A percentile compares a stretch with the other conserved stretches of the same genome.
Conservation (phyloP, 2,888 invertebrate species). For the Caenorhabditis sulstoni region DNA sequence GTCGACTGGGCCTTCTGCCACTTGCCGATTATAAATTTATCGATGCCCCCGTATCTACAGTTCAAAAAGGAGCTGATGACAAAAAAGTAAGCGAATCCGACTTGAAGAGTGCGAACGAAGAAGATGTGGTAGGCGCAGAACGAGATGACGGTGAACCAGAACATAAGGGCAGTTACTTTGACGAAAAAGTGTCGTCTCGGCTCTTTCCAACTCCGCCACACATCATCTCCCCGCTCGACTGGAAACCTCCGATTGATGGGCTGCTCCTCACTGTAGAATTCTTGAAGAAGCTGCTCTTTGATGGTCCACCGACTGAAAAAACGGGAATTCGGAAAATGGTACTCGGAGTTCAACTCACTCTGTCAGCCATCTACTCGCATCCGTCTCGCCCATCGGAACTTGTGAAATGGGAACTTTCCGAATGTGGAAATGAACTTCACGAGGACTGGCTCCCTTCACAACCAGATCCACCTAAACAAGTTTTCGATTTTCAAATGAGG, state of each 20-base stretch:
- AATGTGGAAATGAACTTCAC: constrained; percentile 88
- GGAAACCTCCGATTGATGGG: constrained; percentile 71
- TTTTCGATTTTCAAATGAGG: no score
- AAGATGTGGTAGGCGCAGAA: constrained; percentile 75
- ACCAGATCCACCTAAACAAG: constrained; percentile 84
- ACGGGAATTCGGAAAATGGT: background rate
- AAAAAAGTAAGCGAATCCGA: constrained; percentile 73
- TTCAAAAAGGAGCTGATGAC: constrained; percentile 70
- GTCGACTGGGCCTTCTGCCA: constrained; percentile 58
- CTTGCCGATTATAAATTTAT: constrained; percentile 67
- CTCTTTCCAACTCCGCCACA: constrained; percentile 73
- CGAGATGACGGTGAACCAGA: constrained; percentile 73
- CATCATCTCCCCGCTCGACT: constrained; percentile 64
- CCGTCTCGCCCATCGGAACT: constrained; percentile 70
- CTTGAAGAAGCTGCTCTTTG: constrained; percentile 73
- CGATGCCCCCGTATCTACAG: constrained; percentile 76
- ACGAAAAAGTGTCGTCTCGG: constrained; percentile 62
- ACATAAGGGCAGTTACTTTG: constrained; percentile 71
- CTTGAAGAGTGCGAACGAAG: constrained; percentile 74
- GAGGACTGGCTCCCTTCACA: constrained; percentile 86
- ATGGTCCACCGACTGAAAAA: constrained; percentile 67
- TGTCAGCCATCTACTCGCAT: constrained; percentile 70
- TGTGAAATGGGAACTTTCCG: constrained; percentile 81
- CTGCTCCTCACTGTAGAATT: constrained; percentile 72
- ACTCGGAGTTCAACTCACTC: constrained; percentile 50